Evolutionary conservation across 2,888 invertebrate genomes (phyloP).

Genomic region (Colletes collaris): DNA sequence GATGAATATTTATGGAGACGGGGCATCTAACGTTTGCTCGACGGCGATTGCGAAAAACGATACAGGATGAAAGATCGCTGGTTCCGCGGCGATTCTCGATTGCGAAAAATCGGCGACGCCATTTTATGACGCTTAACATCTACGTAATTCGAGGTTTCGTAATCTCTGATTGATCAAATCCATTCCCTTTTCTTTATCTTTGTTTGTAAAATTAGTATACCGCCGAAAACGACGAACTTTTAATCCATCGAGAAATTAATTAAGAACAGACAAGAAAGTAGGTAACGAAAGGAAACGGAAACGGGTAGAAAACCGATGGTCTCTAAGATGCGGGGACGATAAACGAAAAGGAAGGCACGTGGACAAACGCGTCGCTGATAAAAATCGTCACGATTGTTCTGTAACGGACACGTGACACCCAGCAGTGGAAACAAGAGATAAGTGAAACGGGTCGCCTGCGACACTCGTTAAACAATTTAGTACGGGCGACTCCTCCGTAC

Average conservation of each 20-base stretch:
- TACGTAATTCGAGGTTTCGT: neutral
- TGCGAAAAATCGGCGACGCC: neutral
- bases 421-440: constrained; percentile 23
- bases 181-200: neutral
- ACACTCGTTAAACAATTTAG: constrained; percentile 57
- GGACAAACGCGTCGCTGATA: constrained; percentile 36
- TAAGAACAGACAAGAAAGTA: neutral
- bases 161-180: neutral
- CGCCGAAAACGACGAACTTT: neutral
- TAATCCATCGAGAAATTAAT: neutral
- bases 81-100: constrained; percentile 18
- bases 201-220: no score
- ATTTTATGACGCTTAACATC: neutral
- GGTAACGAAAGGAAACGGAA: constrained; percentile 21
- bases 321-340: constrained; percentile 13
- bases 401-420: constrained; percentile 17
- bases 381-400: constrained; percentile 45
- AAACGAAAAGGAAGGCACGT: constrained; percentile 44
- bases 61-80: constrained; percentile 21
- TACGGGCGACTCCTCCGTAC: constrained; percentile 2
- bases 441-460: constrained; percentile 28
- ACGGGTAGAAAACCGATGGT: neutral
- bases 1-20: constrained; percentile 39
- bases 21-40: constrained; percentile 16
- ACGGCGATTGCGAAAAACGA: constrained; percentile 27